Conservation (phyloP, 1,140 invertebrate genomes). For the Bathynomus jamesi region DNA sequence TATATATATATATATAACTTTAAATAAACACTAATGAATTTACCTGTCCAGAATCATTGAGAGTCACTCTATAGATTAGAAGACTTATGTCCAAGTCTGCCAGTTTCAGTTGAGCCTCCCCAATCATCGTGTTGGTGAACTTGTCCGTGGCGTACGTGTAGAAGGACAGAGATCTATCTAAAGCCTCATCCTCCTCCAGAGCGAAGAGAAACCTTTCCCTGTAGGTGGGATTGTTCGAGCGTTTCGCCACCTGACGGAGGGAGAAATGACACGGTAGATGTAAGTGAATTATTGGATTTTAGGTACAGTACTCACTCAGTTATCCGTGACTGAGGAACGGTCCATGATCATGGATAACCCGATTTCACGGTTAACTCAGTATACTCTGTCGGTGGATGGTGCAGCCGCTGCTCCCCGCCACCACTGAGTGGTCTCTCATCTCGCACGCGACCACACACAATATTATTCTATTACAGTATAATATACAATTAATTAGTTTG, state of each 20-base stretch:
- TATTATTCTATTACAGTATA: no score
- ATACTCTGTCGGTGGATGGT: no score
- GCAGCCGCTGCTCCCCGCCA: no score
- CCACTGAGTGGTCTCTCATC: no score
- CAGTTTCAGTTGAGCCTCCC: slow-evolving; percentile 55
- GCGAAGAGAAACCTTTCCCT: slow-evolving; percentile 66
- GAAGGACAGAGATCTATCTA: slow-evolving; percentile 50
- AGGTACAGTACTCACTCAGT: no score
- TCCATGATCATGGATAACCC: no score
- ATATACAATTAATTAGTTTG: no score
- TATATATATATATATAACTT: not conserved
- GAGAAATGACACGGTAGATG: no score
- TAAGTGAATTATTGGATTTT: no score
- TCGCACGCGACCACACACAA: no score
- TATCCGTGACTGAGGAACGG: no score
- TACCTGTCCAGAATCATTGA: slow-evolving; percentile 55
- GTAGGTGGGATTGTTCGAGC: slow-evolving; percentile 59
- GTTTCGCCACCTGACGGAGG: slow-evolving; percentile 51
- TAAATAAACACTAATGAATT: not conserved
- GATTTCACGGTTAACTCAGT: no score
- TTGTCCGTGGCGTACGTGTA: slow-evolving; percentile 57
- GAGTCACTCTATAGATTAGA: slow-evolving; percentile 48
- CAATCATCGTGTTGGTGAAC: slow-evolving; percentile 55
- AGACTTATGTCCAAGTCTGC: slow-evolving; percentile 54
- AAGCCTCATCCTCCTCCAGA: slow-evolving; percentile 51